phyloP scores from a whole-genome alignment of 2,113 vertebrate species.

The Pseudois nayaur region DNA sequence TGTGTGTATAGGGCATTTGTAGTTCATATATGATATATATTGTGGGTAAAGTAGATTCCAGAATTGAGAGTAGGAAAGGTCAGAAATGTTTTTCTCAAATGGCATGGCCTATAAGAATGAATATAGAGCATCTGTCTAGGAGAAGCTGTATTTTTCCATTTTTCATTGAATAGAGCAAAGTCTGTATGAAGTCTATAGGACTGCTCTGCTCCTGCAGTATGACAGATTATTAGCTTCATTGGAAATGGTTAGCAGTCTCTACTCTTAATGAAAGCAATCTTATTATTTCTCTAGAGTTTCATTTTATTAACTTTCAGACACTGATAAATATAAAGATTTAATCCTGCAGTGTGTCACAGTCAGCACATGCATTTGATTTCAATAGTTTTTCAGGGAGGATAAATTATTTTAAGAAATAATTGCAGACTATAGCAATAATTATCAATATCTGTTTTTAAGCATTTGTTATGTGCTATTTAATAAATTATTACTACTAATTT shows the following conservation, averaged over 20 bases:
- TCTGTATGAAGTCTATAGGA: neutral
- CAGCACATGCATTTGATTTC: neutral
- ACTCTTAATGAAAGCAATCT: constrained; percentile 54
- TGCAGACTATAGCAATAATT: neutral
- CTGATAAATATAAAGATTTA: constrained; percentile 51
- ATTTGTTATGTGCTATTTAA: constrained; percentile 26
- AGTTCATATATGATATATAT: neutral
- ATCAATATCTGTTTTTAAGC: neutral
- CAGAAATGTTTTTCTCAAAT: constrained; percentile 45
- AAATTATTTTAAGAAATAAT: constrained; percentile 5
- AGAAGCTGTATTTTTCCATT: neutral
- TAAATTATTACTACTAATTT: neutral
- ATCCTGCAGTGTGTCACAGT: neutral
- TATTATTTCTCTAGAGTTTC: constrained; percentile 52
- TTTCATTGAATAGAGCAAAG: neutral
- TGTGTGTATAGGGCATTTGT: neutral
- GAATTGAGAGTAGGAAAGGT: constrained; percentile 39
- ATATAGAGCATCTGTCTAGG: neutral
- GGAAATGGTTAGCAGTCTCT: neutral
- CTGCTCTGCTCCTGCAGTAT: constrained; percentile 17
- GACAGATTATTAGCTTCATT: constrained; percentile 49
- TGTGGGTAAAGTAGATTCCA: neutral
- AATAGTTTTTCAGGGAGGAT: constrained; percentile 28
- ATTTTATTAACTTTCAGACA: constrained; percentile 60
- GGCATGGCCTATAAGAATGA: neutral